phyloP scores from a whole-genome alignment of 2,888 invertebrate species.

The Dinocampus coccinellae region DNA sequence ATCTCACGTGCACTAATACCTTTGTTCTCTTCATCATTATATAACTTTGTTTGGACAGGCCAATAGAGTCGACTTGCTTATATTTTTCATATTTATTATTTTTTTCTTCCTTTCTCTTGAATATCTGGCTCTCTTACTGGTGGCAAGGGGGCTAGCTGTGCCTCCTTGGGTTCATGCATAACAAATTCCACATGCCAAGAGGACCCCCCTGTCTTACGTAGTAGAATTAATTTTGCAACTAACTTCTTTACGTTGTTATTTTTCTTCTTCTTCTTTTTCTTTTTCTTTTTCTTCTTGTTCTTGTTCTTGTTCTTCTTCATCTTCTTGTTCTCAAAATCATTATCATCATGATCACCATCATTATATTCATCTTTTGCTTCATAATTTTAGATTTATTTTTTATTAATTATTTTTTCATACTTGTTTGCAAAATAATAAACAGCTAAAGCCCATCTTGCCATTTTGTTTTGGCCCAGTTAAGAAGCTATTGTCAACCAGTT shows the following conservation, averaged over 20 bases:
- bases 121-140: constrained; percentile 47
- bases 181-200: constrained; percentile 70
- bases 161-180: constrained; percentile 69
- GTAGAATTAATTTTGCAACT: constrained; percentile 34
- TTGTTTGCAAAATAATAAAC: constrained; percentile 45
- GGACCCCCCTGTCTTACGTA: constrained; percentile 58
- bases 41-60: not conserved
- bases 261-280: constrained; percentile 33
- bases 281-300: constrained; percentile 8
- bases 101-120: constrained; percentile 34
- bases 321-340: too few species aligned
- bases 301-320: constrained; percentile 8
- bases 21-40: not conserved
- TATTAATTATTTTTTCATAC: constrained; percentile 36
- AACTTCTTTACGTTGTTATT: constrained; percentile 45
- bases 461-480: constrained; percentile 41
- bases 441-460: constrained; percentile 43
- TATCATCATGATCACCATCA: not conserved
- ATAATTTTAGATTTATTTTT: constrained; percentile 2
- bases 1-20: not conserved
- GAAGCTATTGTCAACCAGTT: constrained; percentile 48
- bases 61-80: constrained; percentile 43
- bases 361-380: constrained; percentile 8
- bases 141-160: constrained; percentile 63
- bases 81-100: not conserved